These are phyloP conservation scores for Mormyrops attenuatus DNA, from an alignment of 2,797 vertebrate genomes.

Conservation along the genomic window DNA sequence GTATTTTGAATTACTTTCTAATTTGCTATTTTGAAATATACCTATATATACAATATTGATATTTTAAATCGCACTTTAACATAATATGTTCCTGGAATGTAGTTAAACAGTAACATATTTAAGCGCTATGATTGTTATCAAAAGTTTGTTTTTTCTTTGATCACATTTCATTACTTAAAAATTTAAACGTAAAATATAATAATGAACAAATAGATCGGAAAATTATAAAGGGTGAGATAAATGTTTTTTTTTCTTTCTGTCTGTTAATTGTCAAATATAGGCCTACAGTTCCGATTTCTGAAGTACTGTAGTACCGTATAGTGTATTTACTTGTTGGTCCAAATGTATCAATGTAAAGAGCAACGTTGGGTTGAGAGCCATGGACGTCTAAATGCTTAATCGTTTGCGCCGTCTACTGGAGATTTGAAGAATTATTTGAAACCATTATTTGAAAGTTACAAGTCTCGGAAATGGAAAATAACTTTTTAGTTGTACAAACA, in stretches of 20 bases:
- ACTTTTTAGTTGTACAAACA: neutral
- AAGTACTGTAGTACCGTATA: neutral
- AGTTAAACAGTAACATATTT: neutral
- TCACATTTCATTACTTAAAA: neutral
- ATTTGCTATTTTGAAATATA: neutral
- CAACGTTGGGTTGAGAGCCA: conserved; percentile 33
- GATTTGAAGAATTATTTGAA: conserved; percentile 54
- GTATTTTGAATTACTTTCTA: neutral
- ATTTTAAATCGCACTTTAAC: neutral
- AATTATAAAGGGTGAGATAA: neutral
- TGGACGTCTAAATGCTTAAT: conserved; percentile 66
- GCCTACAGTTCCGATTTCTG: no score
- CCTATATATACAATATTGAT: neutral
- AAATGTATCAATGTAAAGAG: neutral
- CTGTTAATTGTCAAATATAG: neutral
- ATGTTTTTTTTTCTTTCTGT: neutral
- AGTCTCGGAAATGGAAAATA: neutral
- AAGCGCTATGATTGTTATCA: neutral
- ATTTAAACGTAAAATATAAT: neutral
- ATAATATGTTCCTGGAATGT: neutral
- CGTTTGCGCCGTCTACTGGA: conserved; percentile 91
- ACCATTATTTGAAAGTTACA: neutral
- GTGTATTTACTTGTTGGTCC: neutral
- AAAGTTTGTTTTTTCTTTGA: neutral
- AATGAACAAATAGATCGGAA: neutral